A percentile compares a stretch with the other conserved stretches of the same genome.
These are phyloP conservation scores for Furnarius figulus DNA, from an alignment of 2,113 vertebrate genomes.

Conservation along the genomic window DNA sequence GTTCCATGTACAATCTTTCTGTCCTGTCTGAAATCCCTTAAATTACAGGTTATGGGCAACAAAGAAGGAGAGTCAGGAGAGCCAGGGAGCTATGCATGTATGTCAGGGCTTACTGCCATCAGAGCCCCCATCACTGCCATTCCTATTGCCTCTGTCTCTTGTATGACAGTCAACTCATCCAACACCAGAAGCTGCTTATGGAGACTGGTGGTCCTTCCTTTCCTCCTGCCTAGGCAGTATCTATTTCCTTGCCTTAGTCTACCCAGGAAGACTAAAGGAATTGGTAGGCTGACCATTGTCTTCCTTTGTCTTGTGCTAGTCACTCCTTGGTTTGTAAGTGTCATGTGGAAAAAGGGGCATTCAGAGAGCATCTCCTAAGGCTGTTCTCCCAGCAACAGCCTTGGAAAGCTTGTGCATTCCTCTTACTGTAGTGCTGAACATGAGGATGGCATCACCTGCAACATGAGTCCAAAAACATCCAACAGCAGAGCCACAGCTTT, in stretches of 20 bases:
- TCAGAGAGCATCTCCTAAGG: background rate
- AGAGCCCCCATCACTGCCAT: background rate
- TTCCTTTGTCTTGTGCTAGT: background rate
- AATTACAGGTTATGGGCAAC: background rate
- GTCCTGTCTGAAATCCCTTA: background rate
- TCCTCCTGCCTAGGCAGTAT: too few relatives aligned
- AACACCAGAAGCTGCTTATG: background rate
- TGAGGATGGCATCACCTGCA: background rate
- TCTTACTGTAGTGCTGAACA: background rate
- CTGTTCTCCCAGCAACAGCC: background rate
- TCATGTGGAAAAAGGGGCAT: background rate
- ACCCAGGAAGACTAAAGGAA: background rate
- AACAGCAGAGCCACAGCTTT: background rate
- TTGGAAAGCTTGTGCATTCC: background rate
- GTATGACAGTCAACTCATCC: background rate
- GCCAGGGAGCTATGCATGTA: background rate
- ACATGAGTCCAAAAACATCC: fast-evolving
- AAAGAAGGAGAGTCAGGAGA: background rate
- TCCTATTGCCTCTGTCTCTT: background rate
- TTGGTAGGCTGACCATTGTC: background rate
- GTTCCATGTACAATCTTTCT: background rate
- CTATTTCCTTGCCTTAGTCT: background rate
- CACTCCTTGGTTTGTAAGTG: background rate
- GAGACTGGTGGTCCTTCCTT: background rate
- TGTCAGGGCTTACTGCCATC: background rate